These are phyloP conservation scores for Cheilosia urbana DNA, from an alignment of 2,888 invertebrate species.

Conservation along the genomic window DNA sequence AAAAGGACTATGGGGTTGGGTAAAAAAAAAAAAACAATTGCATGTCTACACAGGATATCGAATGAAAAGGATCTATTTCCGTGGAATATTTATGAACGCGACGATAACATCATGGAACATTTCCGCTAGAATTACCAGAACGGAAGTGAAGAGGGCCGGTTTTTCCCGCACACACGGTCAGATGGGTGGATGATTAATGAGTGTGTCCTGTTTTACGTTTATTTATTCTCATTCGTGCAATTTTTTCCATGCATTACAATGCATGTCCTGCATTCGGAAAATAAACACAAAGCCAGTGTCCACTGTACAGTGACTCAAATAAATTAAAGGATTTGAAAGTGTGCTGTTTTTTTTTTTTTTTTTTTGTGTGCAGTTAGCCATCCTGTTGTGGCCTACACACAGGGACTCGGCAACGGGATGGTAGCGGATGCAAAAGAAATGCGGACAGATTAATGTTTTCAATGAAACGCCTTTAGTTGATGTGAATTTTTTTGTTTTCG, in stretches of 20 bases:
- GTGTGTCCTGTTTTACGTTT: constrained; percentile 71
- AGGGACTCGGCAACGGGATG: neutral
- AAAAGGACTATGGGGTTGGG: neutral
- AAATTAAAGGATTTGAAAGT: constrained; percentile 64
- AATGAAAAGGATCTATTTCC: constrained; percentile 69
- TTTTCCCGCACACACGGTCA: constrained; percentile 35
- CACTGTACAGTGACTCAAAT: constrained; percentile 29
- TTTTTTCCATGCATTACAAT: constrained; percentile 5
- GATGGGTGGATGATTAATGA: constrained; percentile 72
- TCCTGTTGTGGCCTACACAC: constrained; percentile 37
- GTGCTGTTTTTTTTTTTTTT: neutral
- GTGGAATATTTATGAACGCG: constrained; percentile 66
- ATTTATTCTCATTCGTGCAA: constrained; percentile 46
- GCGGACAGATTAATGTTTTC: constrained; percentile 61
- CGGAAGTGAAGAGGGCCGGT: constrained; percentile 41
- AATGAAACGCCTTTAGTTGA: constrained; percentile 61
- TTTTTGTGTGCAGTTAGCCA: neutral
- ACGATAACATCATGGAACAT: constrained; percentile 66
- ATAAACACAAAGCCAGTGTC: constrained; percentile 15
- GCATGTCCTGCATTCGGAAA: constrained; percentile 23
- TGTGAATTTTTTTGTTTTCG: constrained; percentile 16
- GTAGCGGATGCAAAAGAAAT: constrained; percentile 46
- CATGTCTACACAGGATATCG: constrained; percentile 64
- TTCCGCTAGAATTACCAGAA: constrained; percentile 68
- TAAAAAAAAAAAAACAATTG: constrained; percentile 13